Percentiles rank a stretch among this genome's conserved stretches.
Evolutionary conservation across 2,888 invertebrate genomes (phyloP).

Genomic region (Nebria salina): DNA sequence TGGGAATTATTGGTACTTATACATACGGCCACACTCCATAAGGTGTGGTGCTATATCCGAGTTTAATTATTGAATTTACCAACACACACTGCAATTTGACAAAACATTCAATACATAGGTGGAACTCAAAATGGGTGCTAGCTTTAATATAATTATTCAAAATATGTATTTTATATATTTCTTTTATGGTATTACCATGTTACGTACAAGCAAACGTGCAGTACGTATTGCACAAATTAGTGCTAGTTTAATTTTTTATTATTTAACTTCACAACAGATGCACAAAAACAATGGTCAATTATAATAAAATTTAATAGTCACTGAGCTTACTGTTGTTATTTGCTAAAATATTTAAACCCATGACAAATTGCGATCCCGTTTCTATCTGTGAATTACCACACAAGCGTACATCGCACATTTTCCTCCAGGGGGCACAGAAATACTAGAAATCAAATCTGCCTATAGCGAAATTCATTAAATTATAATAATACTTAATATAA

Average conservation of each 20-base stretch:
- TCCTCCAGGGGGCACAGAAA: too few relatives aligned
- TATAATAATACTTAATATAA: background rate
- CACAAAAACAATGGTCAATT: slow-evolving; percentile 35
- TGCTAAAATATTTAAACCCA: slow-evolving; percentile 26
- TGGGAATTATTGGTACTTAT: background rate
- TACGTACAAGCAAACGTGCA: too few relatives aligned
- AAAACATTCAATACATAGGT: too few relatives aligned
- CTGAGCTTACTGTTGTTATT: background rate
- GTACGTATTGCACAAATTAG: background rate
- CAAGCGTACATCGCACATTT: too few relatives aligned
- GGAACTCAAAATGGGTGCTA: too few relatives aligned
- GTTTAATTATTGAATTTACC: background rate
- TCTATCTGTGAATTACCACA: background rate
- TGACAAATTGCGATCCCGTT: slow-evolving; percentile 24
- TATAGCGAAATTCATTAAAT: background rate
- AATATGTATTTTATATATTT: too few relatives aligned
- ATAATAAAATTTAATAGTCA: slow-evolving; percentile 23
- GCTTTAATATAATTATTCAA: too few relatives aligned
- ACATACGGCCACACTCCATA: background rate
- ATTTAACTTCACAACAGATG: slow-evolving; percentile 18
- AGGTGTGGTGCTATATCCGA: background rate
- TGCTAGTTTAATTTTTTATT: background rate
- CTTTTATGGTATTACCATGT: too few relatives aligned
- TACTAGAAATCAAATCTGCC: background rate
- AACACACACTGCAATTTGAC: background rate